Conservation (phyloP, 2,888 invertebrate species). For the Ophraella communa region DNA sequence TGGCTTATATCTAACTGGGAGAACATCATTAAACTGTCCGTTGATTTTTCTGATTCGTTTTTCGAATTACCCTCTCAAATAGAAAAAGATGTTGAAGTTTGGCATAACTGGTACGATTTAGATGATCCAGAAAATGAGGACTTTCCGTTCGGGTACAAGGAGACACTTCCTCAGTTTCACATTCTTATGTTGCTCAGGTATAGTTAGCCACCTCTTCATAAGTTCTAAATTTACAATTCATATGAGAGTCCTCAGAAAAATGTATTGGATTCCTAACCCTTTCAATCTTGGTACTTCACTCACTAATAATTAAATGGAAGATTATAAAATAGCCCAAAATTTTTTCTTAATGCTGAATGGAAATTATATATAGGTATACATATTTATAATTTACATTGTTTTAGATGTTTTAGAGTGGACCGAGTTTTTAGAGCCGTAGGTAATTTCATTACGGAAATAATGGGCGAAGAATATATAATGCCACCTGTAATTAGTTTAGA, state of each 20-base stretch:
- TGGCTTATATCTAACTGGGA: slow-evolving; percentile 86
- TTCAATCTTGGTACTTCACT: no score
- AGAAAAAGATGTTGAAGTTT: slow-evolving; percentile 48
- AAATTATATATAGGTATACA: no score
- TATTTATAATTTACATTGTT: neutral
- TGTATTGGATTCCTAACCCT: no score
- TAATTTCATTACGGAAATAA: slow-evolving; percentile 78
- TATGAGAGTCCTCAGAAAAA: no score
- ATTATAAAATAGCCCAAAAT: no score
- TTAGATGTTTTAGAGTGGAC: slow-evolving; percentile 86
- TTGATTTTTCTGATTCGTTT: slow-evolving; percentile 74
- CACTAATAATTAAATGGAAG: no score
- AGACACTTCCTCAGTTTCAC: slow-evolving; percentile 69
- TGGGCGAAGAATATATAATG: slow-evolving; percentile 89
- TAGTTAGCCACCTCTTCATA: no score
- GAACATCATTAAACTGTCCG: slow-evolving; percentile 76
- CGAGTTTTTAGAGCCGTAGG: slow-evolving; percentile 86
- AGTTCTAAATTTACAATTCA: no score
- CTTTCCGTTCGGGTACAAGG: slow-evolving; percentile 76
- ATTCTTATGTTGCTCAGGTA: slow-evolving; percentile 74
- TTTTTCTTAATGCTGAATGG: no score
- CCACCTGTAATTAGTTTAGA: slow-evolving; percentile 87
- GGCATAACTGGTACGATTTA: slow-evolving; percentile 79
- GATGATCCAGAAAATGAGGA: slow-evolving; percentile 79
- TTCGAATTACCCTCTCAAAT: slow-evolving; percentile 70